Conservation (phyloP, 2,113 vertebrate genomes). For the Xenus cinereus region DNA sequence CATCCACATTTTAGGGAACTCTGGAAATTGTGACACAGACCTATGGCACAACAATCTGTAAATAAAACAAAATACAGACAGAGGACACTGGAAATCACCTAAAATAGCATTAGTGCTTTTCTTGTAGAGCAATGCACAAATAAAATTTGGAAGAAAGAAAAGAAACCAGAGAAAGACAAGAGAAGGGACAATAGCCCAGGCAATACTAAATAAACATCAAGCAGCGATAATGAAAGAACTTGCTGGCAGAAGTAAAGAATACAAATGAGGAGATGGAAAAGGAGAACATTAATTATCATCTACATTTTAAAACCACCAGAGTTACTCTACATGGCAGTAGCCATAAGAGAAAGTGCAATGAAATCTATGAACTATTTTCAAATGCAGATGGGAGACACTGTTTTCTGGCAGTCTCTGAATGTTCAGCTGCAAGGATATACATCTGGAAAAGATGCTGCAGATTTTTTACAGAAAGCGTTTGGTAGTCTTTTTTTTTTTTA, state of each 20-base stretch:
- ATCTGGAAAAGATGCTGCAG: background rate
- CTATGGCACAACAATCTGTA: background rate
- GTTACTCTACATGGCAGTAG: background rate
- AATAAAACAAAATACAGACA: conserved; percentile 2
- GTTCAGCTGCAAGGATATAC: background rate
- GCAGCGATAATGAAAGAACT: conserved; percentile 8
- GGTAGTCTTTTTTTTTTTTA: background rate
- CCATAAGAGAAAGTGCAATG: background rate
- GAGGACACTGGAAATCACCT: background rate
- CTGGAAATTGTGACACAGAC: background rate
- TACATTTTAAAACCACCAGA: background rate
- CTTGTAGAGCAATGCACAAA: background rate
- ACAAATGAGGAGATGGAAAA: conserved; percentile 6
- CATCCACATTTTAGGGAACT: background rate
- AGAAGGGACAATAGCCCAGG: background rate
- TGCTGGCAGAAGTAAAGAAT: conserved; percentile 18
- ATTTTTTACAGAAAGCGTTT: background rate
- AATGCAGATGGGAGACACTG: background rate
- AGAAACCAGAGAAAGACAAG: background rate
- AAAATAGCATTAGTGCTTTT: background rate
- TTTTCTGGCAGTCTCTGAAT: background rate
- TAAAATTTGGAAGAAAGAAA: conserved; percentile 26
- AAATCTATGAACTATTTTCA: conserved; percentile 10
- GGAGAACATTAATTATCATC: background rate
- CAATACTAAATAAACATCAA: background rate